Base-by-base conservation (phyloP, 1,140 invertebrate genomes). In the Neoseiulus cucumeris region DNA sequence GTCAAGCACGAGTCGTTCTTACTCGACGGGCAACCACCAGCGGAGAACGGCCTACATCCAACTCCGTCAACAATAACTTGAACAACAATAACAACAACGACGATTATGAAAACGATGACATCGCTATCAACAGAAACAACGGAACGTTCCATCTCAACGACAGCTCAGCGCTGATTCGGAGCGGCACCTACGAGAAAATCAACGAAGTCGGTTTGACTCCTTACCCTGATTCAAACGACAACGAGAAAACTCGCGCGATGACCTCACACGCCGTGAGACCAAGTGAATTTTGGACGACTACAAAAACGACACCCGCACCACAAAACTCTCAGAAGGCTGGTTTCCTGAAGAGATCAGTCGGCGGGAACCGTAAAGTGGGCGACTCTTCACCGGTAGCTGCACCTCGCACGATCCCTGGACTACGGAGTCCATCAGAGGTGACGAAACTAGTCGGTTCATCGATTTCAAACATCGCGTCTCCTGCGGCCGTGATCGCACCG, bases 111-210 rank as follows among this genome's bases (percentile, higher is more conserved):
- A 39, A 39, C 33, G 9, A 39, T 39, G 33, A 39, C 33, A 6
- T 39, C 33, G 9, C 33, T 9, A 39, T 39, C 33, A 39, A 39
- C 33, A 39, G 9, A 9, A 39, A 39, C 33, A 39, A 39, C 33
- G 9, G 4, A 9, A 39, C 33, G 33, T 39, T 39, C 9, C 33
- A 39, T 9, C 4, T 9, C 9, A 39, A 39, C 22, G 51, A 59
- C 25, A 59, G 33, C 33, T 33, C 51, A 59, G 17, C 25, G 14
- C 9, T 59, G 51, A 18, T 59, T 17, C 51, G 51, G 14, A 59
- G 51, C 22, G 51, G 51, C 14, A 59, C 51, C 22, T 59, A 59
- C 51, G 51, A 59, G 22, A 59, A 59, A 20, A 59, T 59, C 51
- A 59, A 59, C 33, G 51, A 59, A 25, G 51, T 59, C 1, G 51